A percentile compares a stretch with the other conserved stretches of the same genome.
Evolutionary conservation across 2,113 vertebrate species (phyloP).

Genomic region (Pterocles burchelli): DNA sequence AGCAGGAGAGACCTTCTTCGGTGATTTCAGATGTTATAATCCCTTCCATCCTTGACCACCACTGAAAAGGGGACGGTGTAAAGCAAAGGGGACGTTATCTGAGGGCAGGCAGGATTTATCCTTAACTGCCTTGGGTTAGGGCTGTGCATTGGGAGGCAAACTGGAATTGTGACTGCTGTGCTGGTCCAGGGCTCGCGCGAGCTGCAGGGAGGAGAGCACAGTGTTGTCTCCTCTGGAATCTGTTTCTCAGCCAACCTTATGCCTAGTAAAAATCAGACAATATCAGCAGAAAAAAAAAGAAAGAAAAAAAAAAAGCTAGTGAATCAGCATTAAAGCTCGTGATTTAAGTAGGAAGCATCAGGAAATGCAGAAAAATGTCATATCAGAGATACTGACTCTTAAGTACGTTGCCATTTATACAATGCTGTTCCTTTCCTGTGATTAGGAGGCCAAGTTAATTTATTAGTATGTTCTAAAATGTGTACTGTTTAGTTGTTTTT

Average conservation of each 20-base stretch:
- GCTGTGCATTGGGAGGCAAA: neutral
- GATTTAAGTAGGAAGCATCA: conserved; percentile 2
- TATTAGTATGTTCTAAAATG: neutral
- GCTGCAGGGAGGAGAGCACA: neutral
- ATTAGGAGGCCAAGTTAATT: neutral
- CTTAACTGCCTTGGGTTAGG: neutral
- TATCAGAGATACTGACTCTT: neutral
- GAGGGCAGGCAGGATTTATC: neutral
- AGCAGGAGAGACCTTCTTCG: neutral
- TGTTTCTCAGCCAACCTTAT: neutral
- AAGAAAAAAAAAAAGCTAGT: neutral
- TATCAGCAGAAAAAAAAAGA: neutral
- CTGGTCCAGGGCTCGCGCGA: accelerated
- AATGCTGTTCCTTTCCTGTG: conserved; percentile 2
- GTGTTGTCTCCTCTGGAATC: neutral
- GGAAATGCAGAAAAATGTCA: conserved; percentile 11
- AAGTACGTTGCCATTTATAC: neutral
- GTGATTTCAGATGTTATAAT: neutral
- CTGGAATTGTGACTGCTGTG: neutral
- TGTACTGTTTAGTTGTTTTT: neutral
- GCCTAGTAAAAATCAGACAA: neutral
- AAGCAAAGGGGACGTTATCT: neutral
- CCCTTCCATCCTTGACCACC: neutral
- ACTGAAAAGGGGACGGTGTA: neutral
- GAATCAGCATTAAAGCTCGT: neutral